A percentile compares a stretch with the other conserved stretches of the same genome.
phyloP scores from a whole-genome alignment of 2,113 vertebrate genomes.

The Loxodonta africana region DNA sequence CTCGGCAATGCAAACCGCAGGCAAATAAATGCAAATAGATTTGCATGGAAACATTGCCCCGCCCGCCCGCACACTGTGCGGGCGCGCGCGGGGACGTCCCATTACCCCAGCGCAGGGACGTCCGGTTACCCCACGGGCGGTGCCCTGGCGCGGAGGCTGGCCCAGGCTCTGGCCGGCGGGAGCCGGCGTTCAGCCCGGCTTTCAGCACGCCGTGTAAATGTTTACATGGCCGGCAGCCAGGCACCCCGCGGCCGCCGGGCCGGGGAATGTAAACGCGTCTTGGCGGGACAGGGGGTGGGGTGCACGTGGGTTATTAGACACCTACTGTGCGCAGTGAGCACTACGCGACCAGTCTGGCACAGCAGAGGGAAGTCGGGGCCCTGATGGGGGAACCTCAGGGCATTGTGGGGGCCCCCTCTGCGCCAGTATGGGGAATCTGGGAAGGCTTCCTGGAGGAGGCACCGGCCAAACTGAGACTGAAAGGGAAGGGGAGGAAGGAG shows the following conservation, averaged over 20 bases:
- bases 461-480: background rate
- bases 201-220: slow-evolving; percentile 46
- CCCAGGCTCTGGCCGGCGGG: background rate
- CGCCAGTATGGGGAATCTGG: background rate
- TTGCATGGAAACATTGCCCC: background rate
- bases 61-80: background rate
- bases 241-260: background rate
- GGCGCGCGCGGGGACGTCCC: background rate
- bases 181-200: background rate
- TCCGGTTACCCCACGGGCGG: background rate
- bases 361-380: background rate
- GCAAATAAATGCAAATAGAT: background rate
- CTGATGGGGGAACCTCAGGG: background rate
- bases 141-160: background rate
- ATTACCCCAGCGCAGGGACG: background rate
- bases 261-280: background rate
- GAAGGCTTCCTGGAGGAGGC: slow-evolving; percentile 16
- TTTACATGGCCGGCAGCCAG: slow-evolving; percentile 73
- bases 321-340: background rate
- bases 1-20: background rate
- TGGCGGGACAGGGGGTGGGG: too few relatives aligned
- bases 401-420: too few relatives aligned
- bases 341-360: background rate
- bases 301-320: background rate
- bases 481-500: too few relatives aligned